phyloP scores from a whole-genome alignment of 2,113 vertebrate genomes.

The Anseranas semipalmata region DNA sequence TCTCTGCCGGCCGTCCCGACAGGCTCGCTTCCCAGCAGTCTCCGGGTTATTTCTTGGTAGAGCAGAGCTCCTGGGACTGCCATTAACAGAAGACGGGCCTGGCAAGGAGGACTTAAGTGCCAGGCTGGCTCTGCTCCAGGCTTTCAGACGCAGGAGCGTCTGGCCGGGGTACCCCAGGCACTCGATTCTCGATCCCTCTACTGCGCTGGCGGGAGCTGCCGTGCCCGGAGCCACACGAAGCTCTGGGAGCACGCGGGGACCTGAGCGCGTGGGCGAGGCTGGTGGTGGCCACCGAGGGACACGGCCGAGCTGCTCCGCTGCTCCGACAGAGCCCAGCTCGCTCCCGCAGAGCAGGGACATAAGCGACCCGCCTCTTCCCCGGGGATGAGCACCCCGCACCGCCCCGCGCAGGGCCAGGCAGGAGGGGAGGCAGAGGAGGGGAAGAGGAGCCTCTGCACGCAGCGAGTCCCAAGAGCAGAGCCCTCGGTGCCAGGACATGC shows the following conservation, averaged over 20 bases:
- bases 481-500: background rate
- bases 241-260: background rate
- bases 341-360: background rate
- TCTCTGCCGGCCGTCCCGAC: background rate
- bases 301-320: no score
- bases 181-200: background rate
- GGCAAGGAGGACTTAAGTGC: slow-evolving; percentile 59
- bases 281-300: no score
- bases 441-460: no score
- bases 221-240: background rate
- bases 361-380: no score
- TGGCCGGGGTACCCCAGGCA: background rate
- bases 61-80: background rate
- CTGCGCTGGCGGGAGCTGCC: background rate
- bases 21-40: slow-evolving; percentile 18
- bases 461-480: background rate
- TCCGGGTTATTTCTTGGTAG: slow-evolving; percentile 4
- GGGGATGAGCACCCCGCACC: no score
- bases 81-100: slow-evolving; percentile 20
- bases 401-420: background rate
- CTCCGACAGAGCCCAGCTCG: background rate
- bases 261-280: background rate
- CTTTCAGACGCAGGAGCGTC: background rate
- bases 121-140: slow-evolving; percentile 41
- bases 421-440: no score